Evolutionary conservation across 2,888 invertebrate species (phyloP).

Genomic region (Itoplectis maculator): DNA sequence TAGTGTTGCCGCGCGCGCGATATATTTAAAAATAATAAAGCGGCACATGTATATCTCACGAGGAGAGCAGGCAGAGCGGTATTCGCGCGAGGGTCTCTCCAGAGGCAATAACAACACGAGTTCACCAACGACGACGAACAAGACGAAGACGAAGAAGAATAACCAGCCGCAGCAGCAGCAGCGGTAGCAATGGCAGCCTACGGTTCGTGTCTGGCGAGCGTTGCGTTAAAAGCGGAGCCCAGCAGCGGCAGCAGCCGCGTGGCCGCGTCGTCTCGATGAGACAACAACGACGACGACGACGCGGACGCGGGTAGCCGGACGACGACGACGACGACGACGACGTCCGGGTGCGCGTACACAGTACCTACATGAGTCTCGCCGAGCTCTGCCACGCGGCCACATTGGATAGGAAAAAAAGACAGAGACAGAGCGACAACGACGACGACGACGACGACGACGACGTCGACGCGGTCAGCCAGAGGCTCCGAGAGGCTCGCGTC

Average conservation of each 20-base stretch:
- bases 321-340: too few relatives aligned
- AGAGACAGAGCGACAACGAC: neutral
- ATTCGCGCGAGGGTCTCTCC: constrained; percentile 39
- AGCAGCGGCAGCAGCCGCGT: constrained; percentile 25
- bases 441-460: constrained; percentile 31
- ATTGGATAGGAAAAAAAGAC: constrained; percentile 4
- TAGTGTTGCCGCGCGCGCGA: too few relatives aligned
- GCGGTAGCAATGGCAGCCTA: constrained; percentile 55
- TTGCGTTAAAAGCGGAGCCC: constrained; percentile 41
- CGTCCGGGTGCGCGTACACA: constrained; percentile 44
- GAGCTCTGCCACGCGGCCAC: too few relatives aligned
- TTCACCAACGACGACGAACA: constrained; percentile 28
- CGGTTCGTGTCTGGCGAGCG: constrained; percentile 57
- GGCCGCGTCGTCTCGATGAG: constrained; percentile 24
- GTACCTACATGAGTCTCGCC: constrained; percentile 29
- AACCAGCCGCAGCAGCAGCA: constrained; percentile 51
- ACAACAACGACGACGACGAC: constrained; percentile 7
- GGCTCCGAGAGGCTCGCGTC: constrained; percentile 46
- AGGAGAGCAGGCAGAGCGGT: constrained; percentile 20
- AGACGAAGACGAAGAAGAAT: constrained; percentile 36
- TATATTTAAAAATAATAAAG: constrained; percentile 49
- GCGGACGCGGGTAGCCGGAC: constrained; percentile 16
- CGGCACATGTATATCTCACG: constrained; percentile 1
- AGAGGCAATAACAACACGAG: constrained; percentile 55
- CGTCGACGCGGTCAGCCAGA: constrained; percentile 51